Conservation (phyloP, 2,797 vertebrate species). For the Anguilla anguilla region DNA sequence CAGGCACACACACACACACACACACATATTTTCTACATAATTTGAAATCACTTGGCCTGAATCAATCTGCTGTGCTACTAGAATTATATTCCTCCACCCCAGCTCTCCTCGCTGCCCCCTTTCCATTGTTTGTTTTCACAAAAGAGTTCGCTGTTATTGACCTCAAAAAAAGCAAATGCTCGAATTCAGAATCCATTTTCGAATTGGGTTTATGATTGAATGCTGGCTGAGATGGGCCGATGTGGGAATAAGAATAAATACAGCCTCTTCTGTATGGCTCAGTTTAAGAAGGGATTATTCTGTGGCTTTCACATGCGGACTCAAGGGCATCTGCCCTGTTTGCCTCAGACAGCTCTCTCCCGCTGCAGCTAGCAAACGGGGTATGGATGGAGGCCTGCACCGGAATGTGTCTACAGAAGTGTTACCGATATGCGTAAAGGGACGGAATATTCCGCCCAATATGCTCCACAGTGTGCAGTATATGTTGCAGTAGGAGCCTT, state of each 20-base stretch:
- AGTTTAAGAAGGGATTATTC: slow-evolving; percentile 29
- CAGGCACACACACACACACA: neutral
- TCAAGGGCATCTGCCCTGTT: neutral
- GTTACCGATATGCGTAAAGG: neutral
- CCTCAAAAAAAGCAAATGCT: slow-evolving; percentile 16
- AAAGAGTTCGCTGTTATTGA: slow-evolving; percentile 4
- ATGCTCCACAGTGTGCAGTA: neutral
- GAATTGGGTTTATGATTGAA: slow-evolving; percentile 30
- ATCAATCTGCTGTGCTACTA: neutral
- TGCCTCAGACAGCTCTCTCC: neutral
- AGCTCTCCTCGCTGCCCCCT: neutral
- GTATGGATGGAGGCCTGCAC: neutral
- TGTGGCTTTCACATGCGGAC: slow-evolving; percentile 2
- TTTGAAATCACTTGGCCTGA: neutral
- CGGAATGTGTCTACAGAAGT: neutral
- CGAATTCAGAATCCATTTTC: slow-evolving; percentile 24
- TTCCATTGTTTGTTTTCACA: slow-evolving; percentile 4
- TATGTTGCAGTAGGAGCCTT: neutral
- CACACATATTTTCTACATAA: neutral
- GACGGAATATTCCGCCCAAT: neutral
- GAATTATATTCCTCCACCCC: neutral
- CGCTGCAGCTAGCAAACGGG: neutral
- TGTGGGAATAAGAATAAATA: slow-evolving; percentile 21
- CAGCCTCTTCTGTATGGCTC: slow-evolving; percentile 17
- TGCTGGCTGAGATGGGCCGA: slow-evolving; percentile 21